Conservation (phyloP, 1,140 invertebrate species). For the Drosophila truncata region DNA sequence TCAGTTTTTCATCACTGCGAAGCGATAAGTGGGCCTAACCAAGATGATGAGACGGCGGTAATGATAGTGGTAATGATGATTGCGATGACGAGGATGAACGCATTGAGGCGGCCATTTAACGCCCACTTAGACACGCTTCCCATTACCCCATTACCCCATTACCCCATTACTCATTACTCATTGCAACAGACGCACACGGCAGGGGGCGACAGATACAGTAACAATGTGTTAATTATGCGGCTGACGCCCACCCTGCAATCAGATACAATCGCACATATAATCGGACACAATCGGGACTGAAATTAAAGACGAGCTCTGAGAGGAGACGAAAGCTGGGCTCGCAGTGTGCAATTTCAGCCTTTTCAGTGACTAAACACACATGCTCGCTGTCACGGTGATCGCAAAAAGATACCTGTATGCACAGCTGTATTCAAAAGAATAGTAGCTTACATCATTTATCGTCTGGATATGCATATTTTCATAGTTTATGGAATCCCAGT, state of each 20-base stretch:
- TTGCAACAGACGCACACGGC: conserved; percentile 35
- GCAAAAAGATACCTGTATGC: conserved; percentile 8
- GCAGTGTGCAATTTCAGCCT: conserved; percentile 52
- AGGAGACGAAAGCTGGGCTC: conserved; percentile 13
- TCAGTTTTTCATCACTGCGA: background rate
- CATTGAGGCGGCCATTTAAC: conserved; percentile 65
- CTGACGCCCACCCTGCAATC: conserved; percentile 46
- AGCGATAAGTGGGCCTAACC: conserved; percentile 40
- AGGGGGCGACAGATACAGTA: conserved; percentile 11
- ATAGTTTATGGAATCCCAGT: background rate
- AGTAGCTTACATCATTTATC: background rate
- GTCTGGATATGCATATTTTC: background rate
- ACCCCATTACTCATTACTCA: conserved; percentile 49
- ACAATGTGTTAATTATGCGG: conserved; percentile 56
- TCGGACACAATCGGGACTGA: conserved; percentile 38
- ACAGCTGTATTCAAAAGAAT: background rate
- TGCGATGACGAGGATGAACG: conserved; percentile 25
- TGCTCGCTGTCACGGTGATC: conserved; percentile 47
- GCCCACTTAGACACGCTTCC: conserved; percentile 62
- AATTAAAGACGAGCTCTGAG: conserved; percentile 25
- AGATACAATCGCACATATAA: conserved; percentile 22
- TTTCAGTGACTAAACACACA: conserved; percentile 48
- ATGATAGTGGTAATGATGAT: conserved; percentile 27
- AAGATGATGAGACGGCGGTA: conserved; percentile 32
- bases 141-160: conserved; percentile 53